phyloP scores from a whole-genome alignment of 2,113 vertebrate species.

The Puffinus mauretanicus region DNA sequence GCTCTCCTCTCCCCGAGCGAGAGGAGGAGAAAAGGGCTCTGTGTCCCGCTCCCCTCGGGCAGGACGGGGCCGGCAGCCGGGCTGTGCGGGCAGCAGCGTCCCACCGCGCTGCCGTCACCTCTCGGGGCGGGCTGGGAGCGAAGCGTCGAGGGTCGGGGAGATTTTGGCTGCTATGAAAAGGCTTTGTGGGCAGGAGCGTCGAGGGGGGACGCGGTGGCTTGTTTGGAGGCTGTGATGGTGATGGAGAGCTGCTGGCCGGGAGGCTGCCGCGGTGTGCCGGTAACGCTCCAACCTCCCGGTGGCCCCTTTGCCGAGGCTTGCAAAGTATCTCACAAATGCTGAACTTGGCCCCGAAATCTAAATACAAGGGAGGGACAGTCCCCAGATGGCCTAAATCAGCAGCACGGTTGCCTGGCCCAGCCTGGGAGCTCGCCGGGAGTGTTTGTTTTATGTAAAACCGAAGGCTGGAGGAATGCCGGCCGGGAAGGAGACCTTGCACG shows the following conservation, averaged over 20 bases:
- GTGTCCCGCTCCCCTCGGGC: background rate
- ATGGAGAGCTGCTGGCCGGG: background rate
- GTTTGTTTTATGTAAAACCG: constrained; percentile 43
- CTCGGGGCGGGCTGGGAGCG: rapidly evolving
- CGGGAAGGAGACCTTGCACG: background rate
- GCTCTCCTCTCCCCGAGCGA: background rate
- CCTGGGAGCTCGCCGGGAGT: constrained; percentile 27
- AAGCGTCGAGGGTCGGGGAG: rapidly evolving
- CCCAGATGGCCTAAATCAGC: constrained; percentile 65
- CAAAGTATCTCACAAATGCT: constrained; percentile 40
- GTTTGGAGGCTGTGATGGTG: background rate
- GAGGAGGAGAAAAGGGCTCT: constrained; percentile 6
- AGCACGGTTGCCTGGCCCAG: constrained; percentile 42
- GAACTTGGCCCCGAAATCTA: constrained; percentile 52
- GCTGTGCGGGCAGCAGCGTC: background rate
- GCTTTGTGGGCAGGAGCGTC: rapidly evolving
- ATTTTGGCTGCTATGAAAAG: rapidly evolving
- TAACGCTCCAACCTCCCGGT: background rate
- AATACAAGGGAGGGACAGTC: constrained; percentile 54
- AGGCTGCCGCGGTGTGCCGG: rapidly evolving
- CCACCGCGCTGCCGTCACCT: background rate
- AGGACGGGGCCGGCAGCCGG: background rate
- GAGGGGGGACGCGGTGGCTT: rapidly evolving
- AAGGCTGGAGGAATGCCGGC: constrained; percentile 30
- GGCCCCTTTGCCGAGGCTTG: constrained; percentile 21